Conservation (phyloP, 2,888 invertebrate genomes). For the Tetanocera ferruginea region DNA sequence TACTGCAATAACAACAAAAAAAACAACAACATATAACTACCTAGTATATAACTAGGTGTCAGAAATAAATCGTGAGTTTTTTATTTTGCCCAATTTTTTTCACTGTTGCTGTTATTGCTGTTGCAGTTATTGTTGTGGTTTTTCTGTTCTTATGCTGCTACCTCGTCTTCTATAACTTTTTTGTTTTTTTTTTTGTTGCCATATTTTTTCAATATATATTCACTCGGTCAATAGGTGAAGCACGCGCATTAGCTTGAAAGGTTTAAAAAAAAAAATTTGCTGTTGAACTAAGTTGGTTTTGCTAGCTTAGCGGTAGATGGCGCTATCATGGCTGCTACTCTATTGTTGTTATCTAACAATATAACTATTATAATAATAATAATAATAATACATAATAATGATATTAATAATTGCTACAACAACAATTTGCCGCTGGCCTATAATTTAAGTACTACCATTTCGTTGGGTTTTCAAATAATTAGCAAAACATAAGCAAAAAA, state of each 20-base stretch:
- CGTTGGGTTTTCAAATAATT: neutral
- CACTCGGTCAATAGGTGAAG: constrained; percentile 46
- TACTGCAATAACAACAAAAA: constrained; percentile 9
- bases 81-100: constrained; percentile 26
- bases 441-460: constrained; percentile 1
- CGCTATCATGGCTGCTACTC: neutral
- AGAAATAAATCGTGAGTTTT: constrained; percentile 51
- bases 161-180: neutral
- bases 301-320: neutral
- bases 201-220: constrained; percentile 28
- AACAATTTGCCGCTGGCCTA: neutral
- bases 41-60: constrained; percentile 49
- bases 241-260: constrained; percentile 25
- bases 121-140: constrained; percentile 20
- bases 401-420: neutral
- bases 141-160: constrained; percentile 4
- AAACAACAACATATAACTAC: constrained; percentile 5
- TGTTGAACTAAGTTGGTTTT: neutral
- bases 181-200: neutral
- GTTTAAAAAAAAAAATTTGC: neutral
- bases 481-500: neutral
- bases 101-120: constrained; percentile 6
- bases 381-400: neutral
- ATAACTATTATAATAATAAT: neutral
- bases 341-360: neutral